A percentile compares a stretch with the other conserved stretches of the same genome.
phyloP scores from a whole-genome alignment of 1,140 invertebrate genomes.

The Cyrtorhinus lividipennis region DNA sequence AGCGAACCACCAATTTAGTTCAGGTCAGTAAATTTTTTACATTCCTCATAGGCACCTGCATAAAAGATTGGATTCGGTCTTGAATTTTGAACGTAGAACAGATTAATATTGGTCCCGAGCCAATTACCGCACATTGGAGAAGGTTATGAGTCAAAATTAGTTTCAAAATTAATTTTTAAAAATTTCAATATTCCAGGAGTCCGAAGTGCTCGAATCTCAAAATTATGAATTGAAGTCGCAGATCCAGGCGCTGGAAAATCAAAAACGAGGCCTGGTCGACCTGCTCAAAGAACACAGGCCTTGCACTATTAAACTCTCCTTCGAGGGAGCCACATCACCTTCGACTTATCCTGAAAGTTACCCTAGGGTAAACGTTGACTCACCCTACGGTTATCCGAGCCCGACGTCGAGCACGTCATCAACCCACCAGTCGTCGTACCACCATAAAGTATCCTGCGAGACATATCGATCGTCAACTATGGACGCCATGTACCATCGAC shows the following conservation, averaged over 20 bases:
- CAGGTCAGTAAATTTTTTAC: constrained; percentile 31
- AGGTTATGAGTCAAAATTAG: no score
- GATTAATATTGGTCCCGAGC: no score
- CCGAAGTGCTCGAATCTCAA: constrained; percentile 69
- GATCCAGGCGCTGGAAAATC: constrained; percentile 57
- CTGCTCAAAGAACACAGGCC: constrained; percentile 54
- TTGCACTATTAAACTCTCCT: constrained; percentile 41
- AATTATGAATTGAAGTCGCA: constrained; percentile 72
- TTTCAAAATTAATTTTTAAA: no score
- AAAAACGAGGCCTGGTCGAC: constrained; percentile 53
- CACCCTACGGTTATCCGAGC: neutral
- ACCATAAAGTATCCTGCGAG: neutral
- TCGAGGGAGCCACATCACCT: neutral
- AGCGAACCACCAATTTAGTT: constrained; percentile 70
- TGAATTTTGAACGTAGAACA: no score
- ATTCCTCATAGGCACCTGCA: no score
- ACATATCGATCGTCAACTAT: neutral
- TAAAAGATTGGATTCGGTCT: no score
- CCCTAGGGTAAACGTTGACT: neutral
- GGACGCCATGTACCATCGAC: neutral
- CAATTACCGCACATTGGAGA: no score
- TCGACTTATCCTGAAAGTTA: neutral
- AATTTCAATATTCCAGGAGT: constrained; percentile 52
- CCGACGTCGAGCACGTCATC: constrained; percentile 26
- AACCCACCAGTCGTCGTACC: neutral